Conservation (phyloP, 1,140 invertebrate species). For the Dreissena rostriformis region DNA sequence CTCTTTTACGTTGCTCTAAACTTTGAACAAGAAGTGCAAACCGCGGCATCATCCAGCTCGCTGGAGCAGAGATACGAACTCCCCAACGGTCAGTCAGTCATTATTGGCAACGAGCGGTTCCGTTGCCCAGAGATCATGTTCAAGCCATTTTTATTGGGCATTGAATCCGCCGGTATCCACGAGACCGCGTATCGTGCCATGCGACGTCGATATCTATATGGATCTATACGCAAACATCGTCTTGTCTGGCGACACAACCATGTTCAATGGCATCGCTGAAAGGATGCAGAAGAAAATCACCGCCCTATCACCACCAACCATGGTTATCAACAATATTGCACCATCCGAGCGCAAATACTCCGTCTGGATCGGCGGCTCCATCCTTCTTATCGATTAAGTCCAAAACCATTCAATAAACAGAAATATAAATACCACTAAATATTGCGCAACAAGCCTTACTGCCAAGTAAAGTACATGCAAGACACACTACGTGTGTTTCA, state of each 20-base stretch:
- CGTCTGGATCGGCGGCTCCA: conserved; percentile 66
- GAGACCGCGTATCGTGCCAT: conserved; percentile 87
- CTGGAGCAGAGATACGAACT: conserved; percentile 80
- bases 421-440: too few relatives aligned
- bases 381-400: conserved; percentile 49
- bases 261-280: conserved; percentile 83
- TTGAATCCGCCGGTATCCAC: conserved; percentile 64
- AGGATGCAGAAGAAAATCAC: conserved; percentile 79
- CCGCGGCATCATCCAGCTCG: too few relatives aligned
- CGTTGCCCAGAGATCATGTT: conserved; percentile 85
- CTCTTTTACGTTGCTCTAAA: too few relatives aligned
- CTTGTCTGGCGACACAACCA: conserved; percentile 37
- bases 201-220: conserved; percentile 58
- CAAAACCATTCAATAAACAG: too few relatives aligned
- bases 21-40: too few relatives aligned
- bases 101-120: conserved; percentile 91
- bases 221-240: conserved; percentile 39
- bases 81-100: conserved; percentile 80
- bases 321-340: conserved; percentile 93
- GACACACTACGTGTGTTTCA: too few relatives aligned
- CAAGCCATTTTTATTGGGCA: conserved; percentile 81
- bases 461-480: too few relatives aligned
- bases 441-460: too few relatives aligned
- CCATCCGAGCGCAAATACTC: conserved; percentile 93
- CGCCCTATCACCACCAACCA: conserved; percentile 87